Percentiles rank a stretch among this genome's conserved stretches.
Evolutionary conservation across 2,113 vertebrate species (phyloP).

Genomic region (Pongo pygmaeus): DNA sequence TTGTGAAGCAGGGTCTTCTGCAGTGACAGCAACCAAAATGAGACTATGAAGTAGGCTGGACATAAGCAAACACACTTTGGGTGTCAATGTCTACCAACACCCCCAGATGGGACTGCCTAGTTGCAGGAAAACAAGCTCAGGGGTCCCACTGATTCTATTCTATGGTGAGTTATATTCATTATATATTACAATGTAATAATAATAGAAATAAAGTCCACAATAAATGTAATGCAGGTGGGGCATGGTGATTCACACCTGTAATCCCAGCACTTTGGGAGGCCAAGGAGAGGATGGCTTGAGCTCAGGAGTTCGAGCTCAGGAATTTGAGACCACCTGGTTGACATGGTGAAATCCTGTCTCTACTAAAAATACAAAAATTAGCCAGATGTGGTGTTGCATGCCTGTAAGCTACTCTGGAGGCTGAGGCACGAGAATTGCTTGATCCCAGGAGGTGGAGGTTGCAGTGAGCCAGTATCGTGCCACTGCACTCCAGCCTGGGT

Average conservation of each 20-base stretch:
- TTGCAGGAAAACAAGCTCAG: too few species aligned
- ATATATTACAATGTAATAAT: too few species aligned
- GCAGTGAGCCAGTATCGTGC: background rate
- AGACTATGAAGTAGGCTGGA: background rate
- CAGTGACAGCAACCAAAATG: background rate
- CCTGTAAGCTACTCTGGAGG: background rate
- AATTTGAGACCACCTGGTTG: background rate
- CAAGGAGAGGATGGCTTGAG: background rate
- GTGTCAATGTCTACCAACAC: background rate
- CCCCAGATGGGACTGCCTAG: background rate
- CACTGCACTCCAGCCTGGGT: background rate
- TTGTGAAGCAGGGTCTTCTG: too few species aligned
- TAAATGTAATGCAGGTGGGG: too few species aligned
- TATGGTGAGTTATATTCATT: too few species aligned
- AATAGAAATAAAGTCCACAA: too few species aligned
- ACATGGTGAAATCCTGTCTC: background rate
- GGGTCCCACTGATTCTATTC: too few species aligned
- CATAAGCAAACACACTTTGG: background rate
- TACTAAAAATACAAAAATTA: background rate
- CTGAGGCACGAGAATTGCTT: background rate
- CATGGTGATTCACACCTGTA: background rate
- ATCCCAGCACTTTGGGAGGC: background rate
- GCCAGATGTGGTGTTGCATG: background rate
- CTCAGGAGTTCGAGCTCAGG: background rate
- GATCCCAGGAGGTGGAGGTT: background rate